phyloP scores from a whole-genome alignment of 2,888 invertebrate genomes.

The Petrolisthes manimaculis region DNA sequence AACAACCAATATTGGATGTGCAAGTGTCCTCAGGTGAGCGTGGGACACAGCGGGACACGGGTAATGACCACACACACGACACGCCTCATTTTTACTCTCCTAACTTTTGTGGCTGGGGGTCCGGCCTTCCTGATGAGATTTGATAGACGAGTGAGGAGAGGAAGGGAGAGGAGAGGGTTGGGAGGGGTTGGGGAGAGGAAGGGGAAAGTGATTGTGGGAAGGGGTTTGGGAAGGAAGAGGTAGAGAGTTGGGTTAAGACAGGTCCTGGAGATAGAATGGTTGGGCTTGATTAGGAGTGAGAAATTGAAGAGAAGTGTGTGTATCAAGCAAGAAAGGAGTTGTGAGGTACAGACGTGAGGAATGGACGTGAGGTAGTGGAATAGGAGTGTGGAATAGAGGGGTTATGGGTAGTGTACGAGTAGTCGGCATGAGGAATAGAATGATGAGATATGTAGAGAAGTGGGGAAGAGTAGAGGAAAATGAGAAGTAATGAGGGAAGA shows the following conservation, averaged over 20 bases:
- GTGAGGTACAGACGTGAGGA: background rate
- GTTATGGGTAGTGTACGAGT: background rate
- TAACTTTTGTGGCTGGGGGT: constrained; percentile 2
- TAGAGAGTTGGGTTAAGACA: background rate
- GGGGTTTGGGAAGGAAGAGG: background rate
- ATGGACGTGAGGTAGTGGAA: background rate
- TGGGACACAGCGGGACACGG: background rate
- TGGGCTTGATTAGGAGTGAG: background rate
- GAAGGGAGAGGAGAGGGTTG: background rate
- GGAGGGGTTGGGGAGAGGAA: background rate
- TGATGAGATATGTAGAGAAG: background rate
- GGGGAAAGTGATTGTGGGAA: background rate
- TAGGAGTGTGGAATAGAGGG: background rate
- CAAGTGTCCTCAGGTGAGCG: constrained; percentile 1
- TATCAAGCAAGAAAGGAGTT: background rate
- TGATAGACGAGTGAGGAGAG: background rate
- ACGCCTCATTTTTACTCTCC: background rate
- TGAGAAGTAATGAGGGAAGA: background rate
- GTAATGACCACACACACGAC: background rate
- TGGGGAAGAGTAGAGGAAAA: background rate
- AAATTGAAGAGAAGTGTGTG: background rate
- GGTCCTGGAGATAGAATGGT: background rate
- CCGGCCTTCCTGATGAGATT: background rate
- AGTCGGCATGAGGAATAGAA: background rate
- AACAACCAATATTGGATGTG: constrained; percentile 13